These are phyloP conservation scores for Azemiops feae DNA, from an alignment of 2,113 vertebrate species.

Conservation along the genomic window DNA sequence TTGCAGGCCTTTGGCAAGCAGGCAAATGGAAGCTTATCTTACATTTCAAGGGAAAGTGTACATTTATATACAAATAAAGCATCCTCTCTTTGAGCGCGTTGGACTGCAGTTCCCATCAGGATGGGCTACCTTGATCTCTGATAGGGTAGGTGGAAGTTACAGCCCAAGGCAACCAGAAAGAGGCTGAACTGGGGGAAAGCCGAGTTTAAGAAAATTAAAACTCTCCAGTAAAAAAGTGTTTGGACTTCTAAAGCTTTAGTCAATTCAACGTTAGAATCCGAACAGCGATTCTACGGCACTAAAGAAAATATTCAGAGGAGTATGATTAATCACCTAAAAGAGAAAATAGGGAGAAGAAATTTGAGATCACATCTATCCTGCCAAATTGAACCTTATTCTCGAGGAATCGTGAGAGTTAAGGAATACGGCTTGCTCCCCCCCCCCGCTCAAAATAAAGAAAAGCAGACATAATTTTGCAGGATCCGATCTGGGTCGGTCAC, in stretches of 20 bases:
- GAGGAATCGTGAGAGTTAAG: background rate
- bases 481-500: too few species aligned
- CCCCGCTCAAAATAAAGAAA: background rate
- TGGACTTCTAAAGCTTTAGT: background rate
- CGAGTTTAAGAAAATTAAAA: background rate
- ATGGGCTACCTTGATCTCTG: background rate
- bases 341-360: background rate
- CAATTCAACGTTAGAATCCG: too few species aligned
- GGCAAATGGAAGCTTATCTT: background rate
- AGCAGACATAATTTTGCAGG: background rate
- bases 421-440: background rate
- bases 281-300: background rate
- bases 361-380: background rate
- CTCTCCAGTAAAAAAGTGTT: background rate
- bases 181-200: background rate
- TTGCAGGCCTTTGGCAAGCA: background rate
- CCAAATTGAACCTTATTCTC: background rate
- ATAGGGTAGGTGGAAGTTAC: background rate
- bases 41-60: background rate
- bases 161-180: background rate
- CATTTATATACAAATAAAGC: background rate
- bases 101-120: background rate
- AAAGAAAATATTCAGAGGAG: background rate
- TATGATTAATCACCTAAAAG: background rate
- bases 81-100: background rate